A percentile compares a stretch with the other conserved stretches of the same genome.
phyloP scores from a whole-genome alignment of 2,797 vertebrate genomes.

The Synaphobranchus kaupii region DNA sequence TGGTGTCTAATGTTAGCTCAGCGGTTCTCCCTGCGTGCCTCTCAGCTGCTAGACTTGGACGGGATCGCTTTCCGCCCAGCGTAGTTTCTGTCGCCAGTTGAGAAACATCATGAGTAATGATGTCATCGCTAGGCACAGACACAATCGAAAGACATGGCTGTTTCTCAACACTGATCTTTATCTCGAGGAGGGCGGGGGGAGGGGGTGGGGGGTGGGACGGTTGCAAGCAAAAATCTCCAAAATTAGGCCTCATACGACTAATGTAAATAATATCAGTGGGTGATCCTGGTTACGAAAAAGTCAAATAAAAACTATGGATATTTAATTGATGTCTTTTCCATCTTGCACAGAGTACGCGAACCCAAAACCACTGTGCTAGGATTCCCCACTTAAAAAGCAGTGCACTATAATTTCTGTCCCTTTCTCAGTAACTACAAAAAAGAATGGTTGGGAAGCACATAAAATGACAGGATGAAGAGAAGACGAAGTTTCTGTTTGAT shows the following conservation, averaged over 20 bases:
- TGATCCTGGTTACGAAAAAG: background rate
- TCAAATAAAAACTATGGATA: background rate
- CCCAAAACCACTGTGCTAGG: background rate
- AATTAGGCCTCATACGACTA: background rate
- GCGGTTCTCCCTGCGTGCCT: constrained; percentile 46
- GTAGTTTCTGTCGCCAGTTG: constrained; percentile 68
- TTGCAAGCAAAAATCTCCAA: background rate
- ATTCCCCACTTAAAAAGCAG: background rate
- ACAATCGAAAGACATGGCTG: constrained; percentile 4
- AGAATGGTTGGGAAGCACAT: background rate
- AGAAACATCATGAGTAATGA: constrained; percentile 50
- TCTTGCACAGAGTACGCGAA: background rate
- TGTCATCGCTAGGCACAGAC: background rate
- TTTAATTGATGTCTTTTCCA: background rate
- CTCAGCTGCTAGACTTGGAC: constrained; percentile 66
- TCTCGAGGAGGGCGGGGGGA: background rate
- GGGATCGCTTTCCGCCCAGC: constrained; percentile 65
- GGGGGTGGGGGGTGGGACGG: too few relatives aligned
- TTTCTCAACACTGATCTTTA: background rate
- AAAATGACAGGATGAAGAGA: background rate
- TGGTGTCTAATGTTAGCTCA: constrained; percentile 70
- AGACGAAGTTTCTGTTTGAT: background rate
- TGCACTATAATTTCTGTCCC: background rate
- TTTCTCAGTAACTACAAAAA: background rate
- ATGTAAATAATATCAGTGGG: background rate